phyloP scores from a whole-genome alignment of 2,888 invertebrate genomes.

The Ophioninae sp. region DNA sequence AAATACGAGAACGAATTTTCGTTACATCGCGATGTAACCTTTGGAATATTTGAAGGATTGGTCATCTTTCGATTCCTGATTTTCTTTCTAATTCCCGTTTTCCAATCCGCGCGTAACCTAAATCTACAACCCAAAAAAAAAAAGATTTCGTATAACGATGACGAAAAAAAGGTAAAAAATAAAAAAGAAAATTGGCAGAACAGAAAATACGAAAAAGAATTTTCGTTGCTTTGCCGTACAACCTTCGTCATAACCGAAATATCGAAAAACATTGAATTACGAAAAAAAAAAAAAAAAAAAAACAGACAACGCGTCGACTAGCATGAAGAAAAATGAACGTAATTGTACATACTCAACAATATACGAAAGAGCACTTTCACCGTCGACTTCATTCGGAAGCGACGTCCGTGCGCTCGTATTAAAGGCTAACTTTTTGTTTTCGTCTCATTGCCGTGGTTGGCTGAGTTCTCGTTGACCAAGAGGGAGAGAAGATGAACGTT shows the following conservation, averaged over 20 bases:
- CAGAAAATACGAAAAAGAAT: not conserved
- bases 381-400: slow-evolving; percentile 43
- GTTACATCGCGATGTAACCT: no score
- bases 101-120: not conserved
- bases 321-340: not conserved
- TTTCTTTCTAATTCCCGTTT: not conserved
- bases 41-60: no score
- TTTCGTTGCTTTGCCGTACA: no score
- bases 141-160: not conserved
- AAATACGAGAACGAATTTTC: no score
- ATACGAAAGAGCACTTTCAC: slow-evolving; percentile 45
- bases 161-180: not conserved
- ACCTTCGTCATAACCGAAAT: not conserved
- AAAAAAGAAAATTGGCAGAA: not conserved
- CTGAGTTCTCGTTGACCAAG: slow-evolving; percentile 18
- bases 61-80: no score
- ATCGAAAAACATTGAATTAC: not conserved
- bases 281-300: no score
- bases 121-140: not conserved
- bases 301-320: not conserved
- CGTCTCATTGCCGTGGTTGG: slow-evolving; percentile 28
- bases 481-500: slow-evolving; percentile 20
- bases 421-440: slow-evolving; percentile 8
- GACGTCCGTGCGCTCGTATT: slow-evolving; percentile 5
- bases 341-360: slow-evolving; percentile 2